phyloP scores from a whole-genome alignment of 2,113 vertebrate species.

The Cavia porcellus region DNA sequence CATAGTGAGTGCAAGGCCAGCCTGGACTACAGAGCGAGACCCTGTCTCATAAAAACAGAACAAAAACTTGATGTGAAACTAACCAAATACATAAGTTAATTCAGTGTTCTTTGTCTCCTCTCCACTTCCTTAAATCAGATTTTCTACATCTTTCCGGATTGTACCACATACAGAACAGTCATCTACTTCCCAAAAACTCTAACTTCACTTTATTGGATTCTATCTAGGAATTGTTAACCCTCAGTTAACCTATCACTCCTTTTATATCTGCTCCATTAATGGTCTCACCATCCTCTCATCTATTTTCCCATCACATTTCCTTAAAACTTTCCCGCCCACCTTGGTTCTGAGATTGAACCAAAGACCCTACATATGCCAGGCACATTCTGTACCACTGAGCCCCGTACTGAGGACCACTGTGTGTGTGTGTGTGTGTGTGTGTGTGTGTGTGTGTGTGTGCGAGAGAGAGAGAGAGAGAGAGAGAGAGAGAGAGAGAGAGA shows the following conservation, averaged over 20 bases:
- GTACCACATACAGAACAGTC: neutral
- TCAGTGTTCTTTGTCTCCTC: neutral
- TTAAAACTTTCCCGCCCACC: neutral
- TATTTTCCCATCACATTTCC: slow-evolving; percentile 24
- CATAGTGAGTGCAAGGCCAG: neutral
- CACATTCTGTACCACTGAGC: neutral
- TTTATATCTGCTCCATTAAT: neutral
- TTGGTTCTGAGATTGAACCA: neutral
- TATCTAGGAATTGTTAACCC: slow-evolving; percentile 6
- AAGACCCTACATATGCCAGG: neutral
- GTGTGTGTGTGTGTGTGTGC: too few relatives aligned
- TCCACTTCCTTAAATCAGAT: slow-evolving; percentile 6
- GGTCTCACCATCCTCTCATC: neutral
- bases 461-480: too few relatives aligned
- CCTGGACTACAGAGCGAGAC: neutral
- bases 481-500: too few relatives aligned
- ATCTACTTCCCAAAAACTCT: neutral
- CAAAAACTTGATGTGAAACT: slow-evolving; percentile 47
- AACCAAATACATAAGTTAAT: slow-evolving; percentile 19
- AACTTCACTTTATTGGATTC: neutral
- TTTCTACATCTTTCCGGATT: neutral
- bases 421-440: neutral
- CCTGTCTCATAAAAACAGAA: neutral
- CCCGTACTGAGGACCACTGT: too few relatives aligned
- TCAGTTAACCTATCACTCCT: neutral